Conservation (phyloP, 2,797 vertebrate genomes). For the Halcyon leucocephala region DNA sequence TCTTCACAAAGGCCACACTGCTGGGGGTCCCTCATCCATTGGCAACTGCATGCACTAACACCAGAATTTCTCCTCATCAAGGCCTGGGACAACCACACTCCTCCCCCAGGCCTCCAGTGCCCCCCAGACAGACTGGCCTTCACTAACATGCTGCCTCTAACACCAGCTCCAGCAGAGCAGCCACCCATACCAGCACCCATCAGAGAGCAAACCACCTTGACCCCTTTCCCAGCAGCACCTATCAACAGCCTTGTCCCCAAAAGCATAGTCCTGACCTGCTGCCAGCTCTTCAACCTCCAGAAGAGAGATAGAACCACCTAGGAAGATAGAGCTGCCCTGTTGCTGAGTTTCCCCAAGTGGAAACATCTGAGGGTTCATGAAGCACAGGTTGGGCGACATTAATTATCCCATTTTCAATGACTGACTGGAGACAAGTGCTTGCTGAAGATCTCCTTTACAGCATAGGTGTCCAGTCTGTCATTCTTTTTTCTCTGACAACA, state of each 20-base stretch:
- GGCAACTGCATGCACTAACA: neutral
- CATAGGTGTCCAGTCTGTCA: rapidly evolving
- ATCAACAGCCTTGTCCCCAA: neutral
- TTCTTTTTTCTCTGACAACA: neutral
- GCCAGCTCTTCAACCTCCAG: neutral
- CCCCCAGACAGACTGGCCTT: neutral
- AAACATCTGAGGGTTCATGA: neutral
- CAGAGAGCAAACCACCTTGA: neutral
- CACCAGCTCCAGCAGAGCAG: neutral
- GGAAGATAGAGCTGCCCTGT: rapidly evolving
- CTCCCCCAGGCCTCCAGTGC: no score
- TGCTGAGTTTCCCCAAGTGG: neutral
- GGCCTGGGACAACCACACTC: neutral
- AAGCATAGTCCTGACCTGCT: neutral
- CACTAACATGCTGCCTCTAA: neutral
- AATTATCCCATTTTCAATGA: neutral
- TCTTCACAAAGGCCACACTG: neutral
- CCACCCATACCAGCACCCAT: neutral
- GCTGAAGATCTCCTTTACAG: neutral
- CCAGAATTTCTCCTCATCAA: neutral
- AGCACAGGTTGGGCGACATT: neutral
- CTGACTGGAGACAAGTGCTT: neutral
- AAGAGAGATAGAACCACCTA: neutral
- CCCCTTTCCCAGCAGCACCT: neutral
- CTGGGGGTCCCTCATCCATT: neutral